These are phyloP conservation scores for Pristionchus maxplancki DNA, from an alignment of 2,888 invertebrate species.

Conservation along the genomic window DNA sequence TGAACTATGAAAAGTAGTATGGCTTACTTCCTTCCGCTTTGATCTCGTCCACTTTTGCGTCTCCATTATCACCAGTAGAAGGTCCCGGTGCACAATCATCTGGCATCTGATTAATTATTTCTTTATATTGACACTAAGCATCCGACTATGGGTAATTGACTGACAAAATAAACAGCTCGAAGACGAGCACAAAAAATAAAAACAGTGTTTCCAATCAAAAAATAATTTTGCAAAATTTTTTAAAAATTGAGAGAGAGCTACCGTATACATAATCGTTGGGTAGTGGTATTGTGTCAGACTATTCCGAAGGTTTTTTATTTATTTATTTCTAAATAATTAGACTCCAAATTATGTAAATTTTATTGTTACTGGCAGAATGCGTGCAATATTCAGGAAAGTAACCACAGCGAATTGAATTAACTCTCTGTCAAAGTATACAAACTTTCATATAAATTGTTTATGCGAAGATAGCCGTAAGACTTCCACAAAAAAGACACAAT, in stretches of 20 bases:
- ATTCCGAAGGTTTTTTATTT: no score
- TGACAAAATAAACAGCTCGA: not conserved
- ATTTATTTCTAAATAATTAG: no score
- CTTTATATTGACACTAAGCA: not conserved
- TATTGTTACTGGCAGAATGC: no score
- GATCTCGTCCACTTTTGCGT: not conserved
- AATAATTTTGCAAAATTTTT: no score
- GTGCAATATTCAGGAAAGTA: no score
- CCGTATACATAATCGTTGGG: no score
- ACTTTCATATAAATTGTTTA: not conserved
- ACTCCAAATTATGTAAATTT: no score
- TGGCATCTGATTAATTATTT: not conserved
- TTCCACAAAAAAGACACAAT: not conserved
- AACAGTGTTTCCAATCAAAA: not conserved
- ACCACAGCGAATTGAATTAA: not conserved
- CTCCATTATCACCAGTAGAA: not conserved
- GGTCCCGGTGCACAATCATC: not conserved
- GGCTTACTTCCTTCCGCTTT: not conserved
- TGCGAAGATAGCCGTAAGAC: not conserved
- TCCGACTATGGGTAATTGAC: not conserved
- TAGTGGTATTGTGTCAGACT: no score
- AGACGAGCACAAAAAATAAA: not conserved
- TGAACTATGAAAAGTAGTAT: no score
- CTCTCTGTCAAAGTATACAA: no score
- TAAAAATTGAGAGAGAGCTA: not conserved